Evolutionary conservation across 2,797 vertebrate genomes (phyloP).

Genomic region (Cephalopachus bancanus): DNA sequence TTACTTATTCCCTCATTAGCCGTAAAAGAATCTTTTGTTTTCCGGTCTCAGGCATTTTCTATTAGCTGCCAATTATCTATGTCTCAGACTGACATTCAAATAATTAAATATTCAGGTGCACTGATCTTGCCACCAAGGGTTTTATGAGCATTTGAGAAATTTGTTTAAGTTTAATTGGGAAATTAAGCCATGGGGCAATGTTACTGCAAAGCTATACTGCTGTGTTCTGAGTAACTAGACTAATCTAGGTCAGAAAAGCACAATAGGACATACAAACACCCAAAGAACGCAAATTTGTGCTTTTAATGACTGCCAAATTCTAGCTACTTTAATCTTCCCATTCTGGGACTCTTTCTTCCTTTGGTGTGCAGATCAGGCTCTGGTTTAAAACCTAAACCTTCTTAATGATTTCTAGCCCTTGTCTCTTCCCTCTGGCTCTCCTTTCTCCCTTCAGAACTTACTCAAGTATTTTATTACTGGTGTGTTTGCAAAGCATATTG

Average conservation of each 20-base stretch:
- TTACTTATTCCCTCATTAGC: constrained; percentile 56
- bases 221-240: constrained; percentile 69
- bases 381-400: constrained; percentile 49
- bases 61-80: constrained; percentile 75
- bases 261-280: constrained; percentile 56
- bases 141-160: constrained; percentile 85
- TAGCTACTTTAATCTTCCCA: constrained; percentile 62
- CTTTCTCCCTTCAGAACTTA: constrained; percentile 3
- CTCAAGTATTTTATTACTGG: constrained; percentile 70
- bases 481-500: constrained; percentile 35
- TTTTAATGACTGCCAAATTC: constrained; percentile 67
- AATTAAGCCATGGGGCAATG: constrained; percentile 78
- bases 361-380: not conserved
- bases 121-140: constrained; percentile 80
- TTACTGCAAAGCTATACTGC: constrained; percentile 77
- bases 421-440: not conserved
- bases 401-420: not conserved
- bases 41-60: constrained; percentile 49
- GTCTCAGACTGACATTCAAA: constrained; percentile 77
- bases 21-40: constrained; percentile 72
- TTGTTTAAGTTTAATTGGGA: constrained; percentile 84
- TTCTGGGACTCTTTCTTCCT: constrained; percentile 40
- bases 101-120: constrained; percentile 80
- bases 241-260: constrained; percentile 71
- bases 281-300: constrained; percentile 53